Evolutionary conservation across 2,888 invertebrate species (phyloP).

Genomic region (Leucania comma): DNA sequence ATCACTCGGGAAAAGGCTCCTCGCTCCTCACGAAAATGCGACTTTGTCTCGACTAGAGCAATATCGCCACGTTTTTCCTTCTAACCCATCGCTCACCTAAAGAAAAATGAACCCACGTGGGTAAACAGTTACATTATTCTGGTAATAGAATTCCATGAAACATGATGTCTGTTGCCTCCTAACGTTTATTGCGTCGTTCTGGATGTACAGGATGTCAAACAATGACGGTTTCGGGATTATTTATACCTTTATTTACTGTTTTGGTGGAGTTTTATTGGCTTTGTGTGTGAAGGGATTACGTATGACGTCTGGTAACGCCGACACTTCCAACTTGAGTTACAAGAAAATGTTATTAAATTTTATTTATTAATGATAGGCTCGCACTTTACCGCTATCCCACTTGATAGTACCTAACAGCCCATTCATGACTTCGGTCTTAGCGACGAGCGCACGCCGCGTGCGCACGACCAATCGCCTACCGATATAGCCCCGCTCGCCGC

Average conservation of each 20-base stretch:
- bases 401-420: no score
- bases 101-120: constrained; percentile 31
- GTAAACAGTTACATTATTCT: neutral
- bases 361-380: no score
- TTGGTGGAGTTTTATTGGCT: constrained; percentile 24
- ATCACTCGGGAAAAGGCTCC: no score
- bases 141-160: constrained; percentile 34
- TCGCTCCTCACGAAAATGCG: no score
- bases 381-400: no score
- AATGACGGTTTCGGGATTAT: constrained; percentile 10
- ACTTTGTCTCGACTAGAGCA: neutral
- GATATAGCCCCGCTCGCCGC: no score
- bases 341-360: neutral
- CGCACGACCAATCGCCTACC: no score
- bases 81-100: neutral
- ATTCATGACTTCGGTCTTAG: no score
- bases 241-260: constrained; percentile 9
- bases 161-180: neutral
- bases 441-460: no score
- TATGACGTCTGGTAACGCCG: neutral
- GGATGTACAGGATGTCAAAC: constrained; percentile 24
- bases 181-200: constrained; percentile 25
- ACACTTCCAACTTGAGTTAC: neutral
- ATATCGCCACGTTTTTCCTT: neutral
- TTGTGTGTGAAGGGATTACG: neutral